These are phyloP conservation scores for Laspeyria flexula DNA, from an alignment of 2,888 invertebrate species.

Conservation along the genomic window DNA sequence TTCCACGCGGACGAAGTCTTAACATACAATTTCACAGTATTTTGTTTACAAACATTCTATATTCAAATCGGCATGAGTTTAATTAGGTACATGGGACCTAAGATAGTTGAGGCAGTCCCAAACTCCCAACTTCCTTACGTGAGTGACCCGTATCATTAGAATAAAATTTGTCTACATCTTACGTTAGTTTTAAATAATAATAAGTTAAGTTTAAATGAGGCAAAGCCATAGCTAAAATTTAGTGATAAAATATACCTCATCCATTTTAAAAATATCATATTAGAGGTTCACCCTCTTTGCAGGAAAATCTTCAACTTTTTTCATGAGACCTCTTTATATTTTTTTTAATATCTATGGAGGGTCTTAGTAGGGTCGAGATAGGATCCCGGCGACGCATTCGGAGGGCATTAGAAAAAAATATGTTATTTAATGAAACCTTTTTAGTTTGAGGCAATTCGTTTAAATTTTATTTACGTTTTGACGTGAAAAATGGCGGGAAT, in stretches of 20 bases:
- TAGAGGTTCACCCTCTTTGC: constrained; percentile 3
- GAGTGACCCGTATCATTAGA: no score
- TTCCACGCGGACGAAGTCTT: no score
- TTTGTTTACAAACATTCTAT: no score
- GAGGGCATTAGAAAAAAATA: constrained; percentile 50
- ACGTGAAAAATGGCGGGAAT: constrained; percentile 33
- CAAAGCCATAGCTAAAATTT: no score
- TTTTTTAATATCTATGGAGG: constrained; percentile 70
- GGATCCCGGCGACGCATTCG: constrained; percentile 38
- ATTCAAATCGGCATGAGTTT: no score
- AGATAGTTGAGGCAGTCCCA: no score
- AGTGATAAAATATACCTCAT: constrained; percentile 37
- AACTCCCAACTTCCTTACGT: no score
- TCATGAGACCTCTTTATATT: constrained; percentile 70
- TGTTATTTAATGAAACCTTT: constrained; percentile 44
- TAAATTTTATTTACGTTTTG: constrained; percentile 27
- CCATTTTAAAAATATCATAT: constrained; percentile 18
- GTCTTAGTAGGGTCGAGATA: constrained; percentile 66
- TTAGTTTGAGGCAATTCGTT: constrained; percentile 40
- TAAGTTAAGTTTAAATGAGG: no score
- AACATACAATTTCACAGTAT: no score
- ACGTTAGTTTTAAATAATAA: no score
- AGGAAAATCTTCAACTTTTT: constrained; percentile 64
- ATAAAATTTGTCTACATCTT: no score
- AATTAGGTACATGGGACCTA: no score